These are phyloP conservation scores for Zeuzera pyrina DNA, from an alignment of 2,888 invertebrate species.

Conservation along the genomic window DNA sequence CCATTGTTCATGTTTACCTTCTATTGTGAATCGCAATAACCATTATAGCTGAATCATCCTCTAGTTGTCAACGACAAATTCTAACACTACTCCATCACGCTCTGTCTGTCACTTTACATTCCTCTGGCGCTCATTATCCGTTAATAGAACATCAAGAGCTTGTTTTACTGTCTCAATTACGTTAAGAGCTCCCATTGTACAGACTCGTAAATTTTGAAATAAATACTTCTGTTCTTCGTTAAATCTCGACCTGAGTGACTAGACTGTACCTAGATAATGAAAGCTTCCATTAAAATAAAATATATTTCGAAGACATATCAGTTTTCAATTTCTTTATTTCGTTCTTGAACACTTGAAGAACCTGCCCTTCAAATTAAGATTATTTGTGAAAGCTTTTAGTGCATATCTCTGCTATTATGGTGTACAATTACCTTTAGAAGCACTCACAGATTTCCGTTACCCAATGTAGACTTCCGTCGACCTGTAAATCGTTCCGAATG, in stretches of 20 bases:
- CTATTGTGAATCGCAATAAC: constrained; percentile 1
- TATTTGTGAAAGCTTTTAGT: constrained; percentile 33
- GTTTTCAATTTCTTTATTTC: too few species aligned
- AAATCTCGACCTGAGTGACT: too few species aligned
- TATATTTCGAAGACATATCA: too few species aligned
- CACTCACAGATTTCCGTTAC: constrained; percentile 55
- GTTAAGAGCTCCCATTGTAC: constrained; percentile 24
- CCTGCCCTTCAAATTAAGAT: constrained; percentile 41
- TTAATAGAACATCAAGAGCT: constrained; percentile 52
- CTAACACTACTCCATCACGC: constrained; percentile 51
- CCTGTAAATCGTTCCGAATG: constrained; percentile 53
- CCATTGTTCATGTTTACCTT: too few species aligned
- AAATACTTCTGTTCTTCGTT: background rate
- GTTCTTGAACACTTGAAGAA: too few species aligned
- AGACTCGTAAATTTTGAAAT: constrained; percentile 2
- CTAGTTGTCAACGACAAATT: constrained; percentile 59
- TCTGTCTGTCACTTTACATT: constrained; percentile 51
- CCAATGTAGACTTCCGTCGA: constrained; percentile 58
- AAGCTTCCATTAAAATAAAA: too few species aligned
- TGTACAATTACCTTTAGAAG: constrained; percentile 45
- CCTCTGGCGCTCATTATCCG: constrained; percentile 50
- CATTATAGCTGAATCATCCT: constrained; percentile 44
- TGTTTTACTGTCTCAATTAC: constrained; percentile 36
- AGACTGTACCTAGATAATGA: too few species aligned
- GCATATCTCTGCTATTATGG: constrained; percentile 29